Base-by-base conservation (phyloP, 2,888 invertebrate species). In the Leucozona laternaria region DNA sequence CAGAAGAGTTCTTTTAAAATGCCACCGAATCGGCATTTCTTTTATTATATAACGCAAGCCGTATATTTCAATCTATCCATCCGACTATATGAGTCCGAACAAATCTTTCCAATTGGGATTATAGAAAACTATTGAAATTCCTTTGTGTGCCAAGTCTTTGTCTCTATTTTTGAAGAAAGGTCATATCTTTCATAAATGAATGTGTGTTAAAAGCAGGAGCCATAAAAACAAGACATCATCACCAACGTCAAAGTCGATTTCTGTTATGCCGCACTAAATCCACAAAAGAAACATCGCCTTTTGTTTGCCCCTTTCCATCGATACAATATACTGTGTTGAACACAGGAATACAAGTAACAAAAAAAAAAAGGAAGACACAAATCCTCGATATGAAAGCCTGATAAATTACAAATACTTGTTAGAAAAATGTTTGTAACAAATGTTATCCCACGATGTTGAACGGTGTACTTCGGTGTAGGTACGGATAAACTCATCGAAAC, bases 361-460 rank as follows among this genome's bases (percentile, higher is more conserved):
- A 15, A 45, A 20, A 28, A 57, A 28, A 58, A 60, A 13, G 13
- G 20, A 58, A 68, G 76, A 78, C 37, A 71, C 73, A 80, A 85
- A 80, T 85, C 80, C 77, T 73, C 85, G 55, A 78, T 86, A 81
- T 81, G 70, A 86, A 86, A 86, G 82, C 81, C 79, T 82, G 81
- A 86, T 86, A 86, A 86, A 86, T 86, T 82, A 86, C 86, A 82
- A 79, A 82, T 82, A 86, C 82, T 82, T 82, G 82, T 82, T 82
- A 71, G 79, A 79, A 78, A 40, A 75, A 71, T 82, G 34, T 75
- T 82, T 79, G 78, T 70, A 71, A 79, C 75, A 82, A 85, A 85
- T 78, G 80, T 78, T 78, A 85, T 78, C 62, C 72, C 77, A 85
- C 70, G 62, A 68, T 80, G 76, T 71, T 76, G 72, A 34, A 11